Conservation (phyloP, 2,797 vertebrate species). For the Fundulus diaphanus region DNA sequence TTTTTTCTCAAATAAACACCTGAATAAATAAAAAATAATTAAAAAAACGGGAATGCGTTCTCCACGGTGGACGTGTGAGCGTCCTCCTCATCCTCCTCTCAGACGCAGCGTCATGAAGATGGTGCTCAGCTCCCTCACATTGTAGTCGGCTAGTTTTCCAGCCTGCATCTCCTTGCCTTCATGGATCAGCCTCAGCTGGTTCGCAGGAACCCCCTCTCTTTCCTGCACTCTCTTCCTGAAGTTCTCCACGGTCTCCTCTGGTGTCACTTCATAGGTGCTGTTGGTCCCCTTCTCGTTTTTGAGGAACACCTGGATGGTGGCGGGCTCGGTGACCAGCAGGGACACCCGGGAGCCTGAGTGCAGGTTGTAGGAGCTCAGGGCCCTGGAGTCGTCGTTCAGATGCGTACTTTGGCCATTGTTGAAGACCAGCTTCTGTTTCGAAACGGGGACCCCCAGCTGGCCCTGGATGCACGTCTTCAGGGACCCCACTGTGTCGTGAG, state of each 20-base stretch:
- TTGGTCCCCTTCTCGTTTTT: constrained; percentile 48
- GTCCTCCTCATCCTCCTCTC: constrained; percentile 70
- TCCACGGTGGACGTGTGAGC: background rate
- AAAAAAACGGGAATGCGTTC: background rate
- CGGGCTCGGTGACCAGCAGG: constrained; percentile 60
- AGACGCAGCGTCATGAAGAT: constrained; percentile 67
- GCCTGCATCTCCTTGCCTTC: constrained; percentile 47
- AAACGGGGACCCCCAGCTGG: rapidly evolving
- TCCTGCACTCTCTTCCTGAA: constrained; percentile 60
- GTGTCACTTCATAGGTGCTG: constrained; percentile 60
- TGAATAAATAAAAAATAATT: constrained; percentile 3
- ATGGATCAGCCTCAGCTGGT: constrained; percentile 75
- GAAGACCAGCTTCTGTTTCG: constrained; percentile 42
- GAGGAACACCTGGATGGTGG: constrained; percentile 70
- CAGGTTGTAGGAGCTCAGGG: constrained; percentile 55
- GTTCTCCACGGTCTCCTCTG: constrained; percentile 49
- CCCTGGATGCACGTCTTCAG: constrained; percentile 53
- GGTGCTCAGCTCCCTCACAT: constrained; percentile 50
- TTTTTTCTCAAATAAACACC: background rate
- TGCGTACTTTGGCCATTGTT: constrained; percentile 42
- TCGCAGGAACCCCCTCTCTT: constrained; percentile 46
- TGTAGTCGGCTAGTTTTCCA: constrained; percentile 61
- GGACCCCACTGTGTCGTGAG: constrained; percentile 42
- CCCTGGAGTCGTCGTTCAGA: constrained; percentile 47
- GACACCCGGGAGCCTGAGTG: constrained; percentile 44